Base-by-base conservation (phyloP, 2,797 vertebrate genomes). In the Pseudocheirus occidentalis region DNA sequence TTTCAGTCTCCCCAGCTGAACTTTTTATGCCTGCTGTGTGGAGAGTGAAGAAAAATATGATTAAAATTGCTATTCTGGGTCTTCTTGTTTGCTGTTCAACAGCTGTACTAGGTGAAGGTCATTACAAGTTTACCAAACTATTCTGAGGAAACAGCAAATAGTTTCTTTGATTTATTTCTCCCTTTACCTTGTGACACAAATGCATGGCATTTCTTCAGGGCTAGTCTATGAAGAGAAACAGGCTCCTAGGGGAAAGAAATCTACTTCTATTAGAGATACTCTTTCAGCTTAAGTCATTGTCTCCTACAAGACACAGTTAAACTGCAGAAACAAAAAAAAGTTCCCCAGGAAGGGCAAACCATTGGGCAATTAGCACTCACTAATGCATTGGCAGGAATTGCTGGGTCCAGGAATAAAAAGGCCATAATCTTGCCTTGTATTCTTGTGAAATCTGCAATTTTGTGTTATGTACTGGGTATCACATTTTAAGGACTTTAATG, bases 1-100 rank as follows among this genome's bases (percentile, higher is more conserved):
- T 95, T 97, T 73, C 92, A 95, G 31, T 14, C 27, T 91, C 90
- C 31, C 21, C 0, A n/a, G 91, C 34, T 95, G 95, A 98, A 97
- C 96, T 93, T 97, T 97, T 97, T 96, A 97, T 97, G 98, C 57
- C 93, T 96, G 94, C 58, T 96, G 93, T 96, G 55, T 31, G 56
- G 94, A 95, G 92, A 96, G 81, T 50, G 96, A 98, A 97, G 95
- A 94, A 96, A 97, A 97, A 57, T 81, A 2, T 93, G 95, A 97
- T 97, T 97, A 95, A 94, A 96, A 94, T 55, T 57, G 89, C 54
- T 81, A n/a, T 95, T 94, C 92, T 95, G 58, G 34, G 97, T 94
- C 94, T 95, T 73, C 94, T 91, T 92, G 10, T 57, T 66, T 97
- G 66, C 16, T 58, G 29, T 91, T 58, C 91, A 91, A 58, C 96